These are phyloP conservation scores for Oceanodroma leucorhoa DNA, from an alignment of 2,797 vertebrate species.

Conservation along the genomic window DNA sequence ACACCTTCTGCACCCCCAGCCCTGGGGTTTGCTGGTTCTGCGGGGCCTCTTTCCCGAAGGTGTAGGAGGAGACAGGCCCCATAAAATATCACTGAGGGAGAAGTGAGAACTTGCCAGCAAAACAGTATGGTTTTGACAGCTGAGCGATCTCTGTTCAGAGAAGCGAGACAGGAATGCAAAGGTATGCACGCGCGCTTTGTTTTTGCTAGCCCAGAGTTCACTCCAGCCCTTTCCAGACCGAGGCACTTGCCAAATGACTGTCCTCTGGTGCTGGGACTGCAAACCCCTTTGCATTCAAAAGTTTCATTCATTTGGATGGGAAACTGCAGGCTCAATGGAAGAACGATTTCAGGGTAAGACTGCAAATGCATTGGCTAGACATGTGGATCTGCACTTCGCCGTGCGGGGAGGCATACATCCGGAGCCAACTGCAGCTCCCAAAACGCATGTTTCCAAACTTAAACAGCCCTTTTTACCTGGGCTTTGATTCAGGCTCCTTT, in stretches of 20 bases:
- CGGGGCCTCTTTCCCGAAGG: not conserved
- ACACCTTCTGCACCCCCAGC: not conserved
- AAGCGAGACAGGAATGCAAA: not conserved
- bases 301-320: not conserved
- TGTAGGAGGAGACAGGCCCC: not conserved
- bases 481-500: not conserved
- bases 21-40: not conserved
- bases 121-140: not conserved
- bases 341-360: not conserved
- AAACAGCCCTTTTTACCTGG: not conserved
- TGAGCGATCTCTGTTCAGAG: not conserved
- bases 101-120: not conserved
- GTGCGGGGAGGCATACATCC: not conserved
- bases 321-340: not conserved
- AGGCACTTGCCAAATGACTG: not conserved
- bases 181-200: accelerated
- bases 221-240: not conserved
- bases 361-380: conserved; percentile 18
- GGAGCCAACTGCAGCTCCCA: not conserved
- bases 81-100: not conserved
- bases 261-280: not conserved
- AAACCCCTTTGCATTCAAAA: not conserved
- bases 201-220: not conserved
- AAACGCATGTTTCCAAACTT: accelerated
- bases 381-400: not conserved